phyloP scores from a whole-genome alignment of 1,140 invertebrate species.

The Reticulitermes speratus region DNA sequence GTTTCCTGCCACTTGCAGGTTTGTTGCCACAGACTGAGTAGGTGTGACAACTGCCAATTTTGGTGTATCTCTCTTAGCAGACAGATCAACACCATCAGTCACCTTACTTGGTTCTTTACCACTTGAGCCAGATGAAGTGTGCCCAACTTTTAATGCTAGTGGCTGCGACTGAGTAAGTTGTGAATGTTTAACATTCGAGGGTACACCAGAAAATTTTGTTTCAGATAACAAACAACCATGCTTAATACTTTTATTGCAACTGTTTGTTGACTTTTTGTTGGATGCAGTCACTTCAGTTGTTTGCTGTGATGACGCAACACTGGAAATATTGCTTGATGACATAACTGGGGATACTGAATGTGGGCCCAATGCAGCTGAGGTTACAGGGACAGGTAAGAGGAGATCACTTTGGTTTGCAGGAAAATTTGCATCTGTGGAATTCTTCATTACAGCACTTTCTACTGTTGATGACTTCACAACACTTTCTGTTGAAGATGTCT shows the following conservation, averaged over 20 bases:
- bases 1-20: background rate
- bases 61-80: slow-evolving; percentile 12
- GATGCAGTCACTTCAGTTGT: background rate
- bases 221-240: background rate
- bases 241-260: background rate
- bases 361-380: background rate
- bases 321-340: background rate
- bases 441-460: background rate
- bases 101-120: background rate
- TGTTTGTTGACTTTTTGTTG: background rate
- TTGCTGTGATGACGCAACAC: background rate
- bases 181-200: background rate
- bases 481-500: background rate
- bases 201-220: background rate
- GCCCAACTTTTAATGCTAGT: background rate
- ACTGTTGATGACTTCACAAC: background rate
- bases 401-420: background rate
- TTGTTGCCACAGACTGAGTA: slow-evolving; percentile 21
- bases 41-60: slow-evolving; percentile 32
- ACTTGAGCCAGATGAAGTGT: background rate
- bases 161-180: slow-evolving; percentile 9
- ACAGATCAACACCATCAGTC: background rate
- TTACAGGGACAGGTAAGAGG: background rate
- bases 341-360: background rate
- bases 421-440: background rate